Evolutionary conservation across 2,113 vertebrate species (phyloP).

Genomic region (Sinocyclocheilus rhinocerous): DNA sequence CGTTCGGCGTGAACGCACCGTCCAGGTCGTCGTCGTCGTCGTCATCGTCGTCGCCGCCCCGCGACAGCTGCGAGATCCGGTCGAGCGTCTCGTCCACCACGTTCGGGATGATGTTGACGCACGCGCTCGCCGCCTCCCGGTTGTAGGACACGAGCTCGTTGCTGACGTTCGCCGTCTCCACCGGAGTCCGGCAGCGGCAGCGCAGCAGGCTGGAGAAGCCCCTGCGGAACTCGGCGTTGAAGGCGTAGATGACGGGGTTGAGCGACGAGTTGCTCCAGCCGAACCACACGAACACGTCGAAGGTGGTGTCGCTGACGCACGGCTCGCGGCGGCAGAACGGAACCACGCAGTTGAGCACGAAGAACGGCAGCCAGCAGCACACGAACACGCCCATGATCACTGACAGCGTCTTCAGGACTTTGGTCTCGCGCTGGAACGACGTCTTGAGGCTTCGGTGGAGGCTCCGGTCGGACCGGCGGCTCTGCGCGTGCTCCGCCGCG

Average conservation of each 20-base stretch:
- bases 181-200: constrained; percentile 82
- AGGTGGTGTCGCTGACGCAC: constrained; percentile 93
- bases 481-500: constrained; percentile 87
- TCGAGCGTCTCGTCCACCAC: constrained; percentile 83
- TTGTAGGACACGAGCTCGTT: constrained; percentile 91
- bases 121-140: constrained; percentile 84
- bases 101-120: constrained; percentile 87
- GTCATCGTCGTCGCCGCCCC: constrained; percentile 73
- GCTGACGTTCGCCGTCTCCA: constrained; percentile 90
- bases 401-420: constrained; percentile 93
- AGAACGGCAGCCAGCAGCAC: constrained; percentile 96
- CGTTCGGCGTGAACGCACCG: constrained; percentile 85
- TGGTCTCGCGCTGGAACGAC: constrained; percentile 89
- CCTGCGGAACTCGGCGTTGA: constrained; percentile 92
- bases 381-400: constrained; percentile 96
- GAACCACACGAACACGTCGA: constrained; percentile 95
- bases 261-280: constrained; percentile 96
- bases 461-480: constrained; percentile 77
- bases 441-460: constrained; percentile 81
- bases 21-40: constrained; percentile 79
- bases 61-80: constrained; percentile 80
- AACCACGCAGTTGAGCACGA: constrained; percentile 91
- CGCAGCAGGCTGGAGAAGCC: constrained; percentile 90
- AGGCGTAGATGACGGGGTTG: constrained; percentile 95
- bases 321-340: constrained; percentile 89